Evolutionary conservation across 2,797 vertebrate genomes (phyloP), one percentile per base, ranked within the genome.

Genomic region (Sandelia bainsii): DNA sequence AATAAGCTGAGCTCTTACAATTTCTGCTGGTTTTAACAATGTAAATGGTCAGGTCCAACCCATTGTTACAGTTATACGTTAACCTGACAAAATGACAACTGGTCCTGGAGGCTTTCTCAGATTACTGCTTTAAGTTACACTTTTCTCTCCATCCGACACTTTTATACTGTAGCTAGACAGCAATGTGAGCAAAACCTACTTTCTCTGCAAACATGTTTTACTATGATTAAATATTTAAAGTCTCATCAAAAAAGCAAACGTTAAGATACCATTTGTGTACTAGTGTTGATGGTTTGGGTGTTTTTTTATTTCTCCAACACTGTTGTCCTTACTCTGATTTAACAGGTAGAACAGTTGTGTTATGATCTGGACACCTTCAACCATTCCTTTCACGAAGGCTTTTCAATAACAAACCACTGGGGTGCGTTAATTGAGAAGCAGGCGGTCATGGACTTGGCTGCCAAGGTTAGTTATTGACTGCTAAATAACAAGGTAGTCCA

Each of bases 1-100:
- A 54, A 51, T 39, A 37, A 62, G n/a, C 46, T 0, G 20, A 50
- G 61, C 42, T 52, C 56, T 23, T 14, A 34, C 77, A 0, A 8
- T n/a, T 52, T 45, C 22, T 29, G 32, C 42, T 54, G 59, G 64
- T 25, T 44, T 13, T 32, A 52, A 60, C 54, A 25, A 37, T 59
- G 60, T 37, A 77, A 49, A 74, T 10, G 52, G 19, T 54, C 73
- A 22, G 50, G 50, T 48, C 34, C 22, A 27, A n/a, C 56, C 29
- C 61, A 46, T 71, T 63, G 58, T 27, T 63, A 69, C 56, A 65
- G 62, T 54, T 62, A 58, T 85, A 76, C 69, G 44, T 87, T 77
- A 79, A 68, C 42, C 58, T 76, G 80, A 75, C 71, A 72, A 72
- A 58, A 32, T 58, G 74, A 79, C 74, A 84, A 72, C 50, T 51